These are phyloP conservation scores for Chamaetylas fuelleborni DNA, from an alignment of 2,113 vertebrate genomes.

Conservation along the genomic window DNA sequence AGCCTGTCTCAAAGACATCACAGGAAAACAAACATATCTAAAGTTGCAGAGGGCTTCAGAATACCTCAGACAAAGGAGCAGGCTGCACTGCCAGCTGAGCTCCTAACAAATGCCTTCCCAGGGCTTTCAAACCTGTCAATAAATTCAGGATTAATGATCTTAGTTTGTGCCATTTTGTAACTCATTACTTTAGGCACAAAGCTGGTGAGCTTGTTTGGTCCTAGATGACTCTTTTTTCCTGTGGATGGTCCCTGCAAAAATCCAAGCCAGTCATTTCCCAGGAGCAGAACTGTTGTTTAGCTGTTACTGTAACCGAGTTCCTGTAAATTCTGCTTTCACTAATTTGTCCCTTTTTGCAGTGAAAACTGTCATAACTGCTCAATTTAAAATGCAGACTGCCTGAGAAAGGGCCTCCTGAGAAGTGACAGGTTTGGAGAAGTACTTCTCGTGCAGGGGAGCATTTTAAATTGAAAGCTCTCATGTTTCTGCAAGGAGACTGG, in stretches of 20 bases:
- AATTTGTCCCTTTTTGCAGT: constrained; percentile 29
- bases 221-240: not conserved
- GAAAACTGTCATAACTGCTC: constrained; percentile 39
- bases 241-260: not conserved
- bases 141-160: constrained; percentile 16
- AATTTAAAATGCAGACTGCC: constrained; percentile 35
- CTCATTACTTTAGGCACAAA: not conserved
- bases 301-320: not conserved
- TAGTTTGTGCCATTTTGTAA: not conserved
- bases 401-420: constrained; percentile 18
- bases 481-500: constrained; percentile 6
- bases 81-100: not conserved
- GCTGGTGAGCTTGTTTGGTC: not conserved
- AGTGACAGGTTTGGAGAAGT: constrained; percentile 14
- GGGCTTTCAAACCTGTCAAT: constrained; percentile 20
- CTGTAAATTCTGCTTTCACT: not conserved
- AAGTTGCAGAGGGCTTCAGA: not conserved
- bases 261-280: not conserved
- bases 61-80: not conserved
- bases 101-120: not conserved
- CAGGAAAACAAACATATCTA: not conserved
- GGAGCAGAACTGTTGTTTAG: not conserved
- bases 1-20: not conserved
- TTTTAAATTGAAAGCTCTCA: not conserved
- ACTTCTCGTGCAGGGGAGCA: not conserved